Evolutionary conservation across 2,888 invertebrate species (phyloP).

Genomic region (Parnassius smintheus): DNA sequence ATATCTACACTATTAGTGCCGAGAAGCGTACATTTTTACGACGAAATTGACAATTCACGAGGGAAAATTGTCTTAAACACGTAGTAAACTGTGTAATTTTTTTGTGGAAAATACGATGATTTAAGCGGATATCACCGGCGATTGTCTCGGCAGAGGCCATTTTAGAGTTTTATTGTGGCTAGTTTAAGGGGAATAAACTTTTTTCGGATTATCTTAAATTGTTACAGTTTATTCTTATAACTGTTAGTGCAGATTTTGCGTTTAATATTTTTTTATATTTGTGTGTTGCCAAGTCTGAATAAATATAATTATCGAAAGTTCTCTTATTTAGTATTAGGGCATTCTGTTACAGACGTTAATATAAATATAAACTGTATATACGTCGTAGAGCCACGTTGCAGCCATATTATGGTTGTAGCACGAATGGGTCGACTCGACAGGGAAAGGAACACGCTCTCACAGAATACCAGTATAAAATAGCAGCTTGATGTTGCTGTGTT

Average conservation of each 20-base stretch:
- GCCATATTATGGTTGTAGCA: too few species aligned
- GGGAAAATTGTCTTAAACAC: constrained; percentile 41
- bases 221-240: constrained; percentile 11
- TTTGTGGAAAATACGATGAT: constrained; percentile 33
- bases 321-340: too few species aligned
- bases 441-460: too few species aligned
- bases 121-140: constrained; percentile 9
- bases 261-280: too few species aligned
- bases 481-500: too few species aligned
- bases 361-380: too few species aligned
- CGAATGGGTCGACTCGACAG: too few species aligned
- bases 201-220: constrained; percentile 18
- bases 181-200: constrained; percentile 9
- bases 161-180: constrained; percentile 18
- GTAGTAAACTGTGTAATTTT: constrained; percentile 34
- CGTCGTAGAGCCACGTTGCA: too few species aligned
- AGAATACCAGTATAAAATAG: too few species aligned
- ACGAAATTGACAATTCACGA: constrained; percentile 41
- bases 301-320: too few species aligned
- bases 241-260: neutral
- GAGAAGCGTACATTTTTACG: constrained; percentile 36
- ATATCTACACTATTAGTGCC: constrained; percentile 42
- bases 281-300: too few species aligned
- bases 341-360: too few species aligned
- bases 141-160: constrained; percentile 20